phyloP scores from a whole-genome alignment of 2,888 invertebrate genomes.

The Metacarcinus magister region DNA sequence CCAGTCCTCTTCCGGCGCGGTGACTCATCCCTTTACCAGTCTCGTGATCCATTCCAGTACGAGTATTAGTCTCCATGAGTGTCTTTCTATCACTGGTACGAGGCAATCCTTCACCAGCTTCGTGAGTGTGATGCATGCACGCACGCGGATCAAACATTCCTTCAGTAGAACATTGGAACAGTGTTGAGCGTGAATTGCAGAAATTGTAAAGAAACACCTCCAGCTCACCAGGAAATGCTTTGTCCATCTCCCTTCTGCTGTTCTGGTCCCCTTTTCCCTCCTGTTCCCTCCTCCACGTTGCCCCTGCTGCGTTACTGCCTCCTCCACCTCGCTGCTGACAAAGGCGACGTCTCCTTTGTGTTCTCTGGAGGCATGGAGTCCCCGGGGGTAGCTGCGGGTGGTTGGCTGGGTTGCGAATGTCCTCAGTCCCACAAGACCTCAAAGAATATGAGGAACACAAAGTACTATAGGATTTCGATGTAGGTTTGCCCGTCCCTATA shows the following conservation, averaged over 20 bases:
- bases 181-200: background rate
- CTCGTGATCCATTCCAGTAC: background rate
- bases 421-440: background rate
- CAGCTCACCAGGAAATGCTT: background rate
- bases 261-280: background rate
- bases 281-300: background rate
- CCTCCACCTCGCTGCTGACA: slow-evolving; percentile 27
- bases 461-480: slow-evolving; percentile 14
- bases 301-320: background rate
- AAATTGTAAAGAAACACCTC: background rate
- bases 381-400: background rate
- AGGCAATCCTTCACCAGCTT: background rate
- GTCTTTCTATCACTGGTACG: background rate
- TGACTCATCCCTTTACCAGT: background rate
- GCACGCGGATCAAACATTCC: background rate
- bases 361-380: background rate
- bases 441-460: background rate
- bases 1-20: background rate
- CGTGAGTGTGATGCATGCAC: background rate
- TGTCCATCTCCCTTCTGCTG: background rate
- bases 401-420: background rate
- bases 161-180: background rate
- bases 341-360: slow-evolving; percentile 29
- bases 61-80: background rate
- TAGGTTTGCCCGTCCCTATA: background rate